A percentile compares a stretch with the other conserved stretches of the same genome.
phyloP scores from a whole-genome alignment of 1,140 invertebrate species.

The Macrocentrus cingulum region DNA sequence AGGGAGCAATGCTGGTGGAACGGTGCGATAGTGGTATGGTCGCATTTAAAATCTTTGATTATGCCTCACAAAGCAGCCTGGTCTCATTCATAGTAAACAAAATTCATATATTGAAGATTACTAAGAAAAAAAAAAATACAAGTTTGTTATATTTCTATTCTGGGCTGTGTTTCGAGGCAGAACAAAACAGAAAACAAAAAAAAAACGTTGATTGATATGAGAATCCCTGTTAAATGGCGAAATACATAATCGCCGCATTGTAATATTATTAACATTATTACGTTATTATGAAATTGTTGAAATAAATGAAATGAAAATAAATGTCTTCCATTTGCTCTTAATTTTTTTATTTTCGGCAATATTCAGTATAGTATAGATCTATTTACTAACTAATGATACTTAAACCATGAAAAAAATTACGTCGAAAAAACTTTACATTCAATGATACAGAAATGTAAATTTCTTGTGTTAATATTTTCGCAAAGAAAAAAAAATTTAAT shows the following conservation, averaged over 20 bases:
- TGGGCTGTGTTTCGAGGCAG: slow-evolving; percentile 58
- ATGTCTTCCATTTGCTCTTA: slow-evolving; percentile 40
- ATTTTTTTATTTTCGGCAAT: slow-evolving; percentile 25
- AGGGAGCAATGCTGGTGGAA: slow-evolving; percentile 38
- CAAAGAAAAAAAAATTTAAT: slow-evolving; percentile 10
- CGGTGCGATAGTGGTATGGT: slow-evolving; percentile 49
- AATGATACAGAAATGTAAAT: neutral
- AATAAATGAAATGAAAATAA: slow-evolving; percentile 59
- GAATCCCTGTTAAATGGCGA: slow-evolving; percentile 60
- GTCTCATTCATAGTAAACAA: slow-evolving; percentile 46
- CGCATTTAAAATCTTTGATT: slow-evolving; percentile 54
- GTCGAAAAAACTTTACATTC: neutral
- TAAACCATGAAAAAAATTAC: neutral
- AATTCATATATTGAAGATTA: slow-evolving; percentile 42
- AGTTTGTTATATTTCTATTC: slow-evolving; percentile 60
- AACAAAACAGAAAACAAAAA: no score
- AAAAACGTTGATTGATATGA: slow-evolving; percentile 56
- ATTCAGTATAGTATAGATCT: no score
- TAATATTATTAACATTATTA: slow-evolving; percentile 60
- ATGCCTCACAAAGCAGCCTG: slow-evolving; percentile 56
- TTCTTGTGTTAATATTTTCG: neutral
- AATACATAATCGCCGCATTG: slow-evolving; percentile 57
- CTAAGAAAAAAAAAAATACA: slow-evolving; percentile 45
- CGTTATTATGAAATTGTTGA: slow-evolving; percentile 62
- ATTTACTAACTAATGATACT: no score